A percentile compares a stretch with the other conserved stretches of the same genome.
Evolutionary conservation across 2,888 invertebrate genomes (phyloP).

Genomic region (Hylaea fasciaria): DNA sequence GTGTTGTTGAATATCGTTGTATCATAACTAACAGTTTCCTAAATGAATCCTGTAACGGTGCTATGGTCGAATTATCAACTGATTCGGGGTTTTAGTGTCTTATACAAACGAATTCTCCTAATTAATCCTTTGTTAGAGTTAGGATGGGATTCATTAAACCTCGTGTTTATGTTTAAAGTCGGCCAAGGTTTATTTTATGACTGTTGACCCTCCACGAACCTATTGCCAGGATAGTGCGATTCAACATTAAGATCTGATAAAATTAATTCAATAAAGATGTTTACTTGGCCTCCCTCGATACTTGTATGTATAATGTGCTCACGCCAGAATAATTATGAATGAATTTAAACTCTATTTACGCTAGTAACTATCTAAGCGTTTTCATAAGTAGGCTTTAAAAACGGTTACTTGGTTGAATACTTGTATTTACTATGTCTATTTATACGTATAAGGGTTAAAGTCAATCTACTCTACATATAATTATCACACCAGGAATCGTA

Average conservation of each 20-base stretch:
- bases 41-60: background rate
- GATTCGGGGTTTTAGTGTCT: constrained; percentile 19
- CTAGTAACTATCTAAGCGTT: too few relatives aligned
- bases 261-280: constrained; percentile 48
- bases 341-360: too few relatives aligned
- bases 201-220: constrained; percentile 41
- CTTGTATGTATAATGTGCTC: background rate
- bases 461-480: too few relatives aligned
- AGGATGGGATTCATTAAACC: constrained; percentile 37
- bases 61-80: constrained; percentile 2
- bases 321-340: background rate
- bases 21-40: too few relatives aligned
- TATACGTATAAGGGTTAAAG: too few relatives aligned
- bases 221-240: constrained; percentile 45
- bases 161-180: constrained; percentile 41
- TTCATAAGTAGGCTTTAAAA: too few relatives aligned
- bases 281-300: constrained; percentile 18
- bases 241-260: constrained; percentile 44
- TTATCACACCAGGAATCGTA: too few relatives aligned
- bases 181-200: constrained; percentile 45
- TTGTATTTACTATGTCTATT: too few relatives aligned
- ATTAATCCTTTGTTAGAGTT: constrained; percentile 39
- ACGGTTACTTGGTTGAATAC: too few relatives aligned
- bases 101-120: constrained; percentile 33
- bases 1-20: too few relatives aligned